Conservation (phyloP, 2,113 vertebrate species). For the Apus apus region DNA sequence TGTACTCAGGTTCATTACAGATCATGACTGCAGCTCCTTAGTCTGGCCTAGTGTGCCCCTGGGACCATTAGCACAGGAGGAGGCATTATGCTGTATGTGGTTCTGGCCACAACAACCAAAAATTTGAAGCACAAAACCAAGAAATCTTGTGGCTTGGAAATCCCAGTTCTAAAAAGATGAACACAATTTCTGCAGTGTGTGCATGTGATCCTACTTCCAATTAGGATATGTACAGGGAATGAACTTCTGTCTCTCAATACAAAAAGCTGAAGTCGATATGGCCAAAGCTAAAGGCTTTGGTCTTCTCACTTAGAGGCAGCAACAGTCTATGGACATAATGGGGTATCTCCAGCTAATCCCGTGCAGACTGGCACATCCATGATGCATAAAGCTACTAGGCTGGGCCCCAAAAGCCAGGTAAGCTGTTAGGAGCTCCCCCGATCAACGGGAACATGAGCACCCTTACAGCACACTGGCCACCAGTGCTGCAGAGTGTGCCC, state of each 20-base stretch:
- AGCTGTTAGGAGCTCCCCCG: not conserved
- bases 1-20: not conserved
- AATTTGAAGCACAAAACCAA: not conserved
- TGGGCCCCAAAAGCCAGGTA: not conserved
- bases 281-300: not conserved
- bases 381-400: not conserved
- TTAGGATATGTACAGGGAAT: not conserved
- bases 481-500: rapidly evolving
- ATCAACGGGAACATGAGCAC: not conserved
- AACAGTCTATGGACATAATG: not conserved
- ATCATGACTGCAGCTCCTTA: not conserved
- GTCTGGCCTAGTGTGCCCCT: rapidly evolving
- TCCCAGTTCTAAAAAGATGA: not conserved
- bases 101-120: not conserved
- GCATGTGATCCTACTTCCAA: not conserved
- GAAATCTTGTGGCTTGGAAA: not conserved
- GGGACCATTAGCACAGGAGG: not conserved
- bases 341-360: not conserved
- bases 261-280: not conserved
- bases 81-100: not conserved
- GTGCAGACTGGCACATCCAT: not conserved
- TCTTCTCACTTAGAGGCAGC: not conserved
- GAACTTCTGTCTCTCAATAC: not conserved
- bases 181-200: not conserved
- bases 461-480: rapidly evolving